Evolutionary conservation across 2,888 invertebrate genomes (phyloP), one percentile per base, ranked within the genome.

Genomic region (Diplolepis rosae): DNA sequence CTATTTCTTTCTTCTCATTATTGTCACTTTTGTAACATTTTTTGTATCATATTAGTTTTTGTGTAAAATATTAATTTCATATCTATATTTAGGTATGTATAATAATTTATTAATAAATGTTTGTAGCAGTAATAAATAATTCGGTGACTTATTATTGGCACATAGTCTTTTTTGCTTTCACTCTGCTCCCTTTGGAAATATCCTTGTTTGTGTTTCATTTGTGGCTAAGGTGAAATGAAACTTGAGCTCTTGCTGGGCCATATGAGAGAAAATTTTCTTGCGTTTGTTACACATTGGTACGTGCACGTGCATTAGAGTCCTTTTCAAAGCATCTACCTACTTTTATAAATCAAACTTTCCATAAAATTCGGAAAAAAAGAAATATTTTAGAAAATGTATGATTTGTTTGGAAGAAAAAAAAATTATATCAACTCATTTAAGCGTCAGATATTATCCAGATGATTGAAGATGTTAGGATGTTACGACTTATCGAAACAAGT

Each of bases 201-300:
- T 18, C 1, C 32, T 1, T 13, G 24, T 35, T 18, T 61, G 39
- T 39, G 35, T 61, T 61, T 61, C 24, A 61, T 61, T 61, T 61
- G 18, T 35, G 35, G 24, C 24, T 22, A 22, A 56, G 35, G 56
- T 61, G 56, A 61, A 61, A 61, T 61, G 56, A 32, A 61, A 39
- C 56, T 35, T 61, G 56, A 61, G 56, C 22, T 4, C 28, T 27
- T 32, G 22, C 56, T 35, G 13, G 56, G 56, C 56, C 39, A 61
- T 3, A 35, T 35, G 35, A 39, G 39, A 61, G 56, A 61, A 61
- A 61, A 61, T 61, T 61, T 61, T 24, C 56, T 4, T 24, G 35
- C 32, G 22, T 56, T 51, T 24, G 45, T 45, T 45, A 45, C 45
- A 18, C 27, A 27, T 51, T 51, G 4, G 27, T 6, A 18, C 48